Evolutionary conservation across 2,888 invertebrate genomes (phyloP), one percentile per base, ranked within the genome.

Genomic region (Amiota communis): DNA sequence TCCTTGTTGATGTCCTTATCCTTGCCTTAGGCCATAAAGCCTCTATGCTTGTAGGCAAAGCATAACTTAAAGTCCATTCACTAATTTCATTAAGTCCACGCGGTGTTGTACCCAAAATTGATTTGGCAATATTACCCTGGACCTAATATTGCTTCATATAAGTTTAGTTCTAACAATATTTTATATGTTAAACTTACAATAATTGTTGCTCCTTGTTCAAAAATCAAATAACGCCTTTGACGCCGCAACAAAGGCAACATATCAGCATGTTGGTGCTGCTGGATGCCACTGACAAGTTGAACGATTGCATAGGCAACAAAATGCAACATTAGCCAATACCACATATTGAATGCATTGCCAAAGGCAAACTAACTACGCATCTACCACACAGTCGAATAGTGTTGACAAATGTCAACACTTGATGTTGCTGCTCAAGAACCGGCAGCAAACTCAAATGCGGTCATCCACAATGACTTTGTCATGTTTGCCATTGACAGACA

Each of bases 171-270:
- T 2, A 0, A 11, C 20, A 48, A 23, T 17, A 15, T 46, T 0
- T 51, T 20, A 57, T 15, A 15, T 57, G 59, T 9, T 8, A 13
- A 63, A 77, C 86, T 81, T 70, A 89, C 89, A 48, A 81, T 78
- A 0, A 87, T 2, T 0, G 82, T 57, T 1, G 85, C 72, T 53
- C 89, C 89, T 74, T 86, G 79, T 17, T 87, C 86, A 69, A 87
- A 89, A n/a, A 86, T 73, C 47, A 89, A 81, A 80, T 84, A 88
- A 20, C 89, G 82, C 70, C 83, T 86, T 8, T 78, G 79, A 8
- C 89, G 80, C 20, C 74, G 76, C n/a, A 82, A 77, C 53, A 85
- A 59, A 9, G 77, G 72, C 0, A 75, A 73, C 17, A 76, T 75
- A 12, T 53, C 75, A 12, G 64, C 56, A 17, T 68, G 48, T 20